phyloP scores from a whole-genome alignment of 2,888 invertebrate species.

The Diarsia brunnea region DNA sequence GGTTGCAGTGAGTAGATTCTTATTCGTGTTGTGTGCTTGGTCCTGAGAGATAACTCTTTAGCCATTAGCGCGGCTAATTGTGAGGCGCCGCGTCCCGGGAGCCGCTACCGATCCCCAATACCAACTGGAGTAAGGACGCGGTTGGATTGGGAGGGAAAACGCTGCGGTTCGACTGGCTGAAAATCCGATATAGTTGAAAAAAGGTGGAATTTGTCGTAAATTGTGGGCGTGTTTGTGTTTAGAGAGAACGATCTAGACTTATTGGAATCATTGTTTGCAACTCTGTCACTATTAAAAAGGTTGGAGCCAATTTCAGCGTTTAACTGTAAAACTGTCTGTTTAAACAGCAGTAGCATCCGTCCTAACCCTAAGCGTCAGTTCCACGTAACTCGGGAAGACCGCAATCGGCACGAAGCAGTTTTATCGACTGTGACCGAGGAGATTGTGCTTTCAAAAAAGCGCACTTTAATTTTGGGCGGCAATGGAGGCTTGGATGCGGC shows the following conservation, averaged over 20 bases:
- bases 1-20: constrained; percentile 55
- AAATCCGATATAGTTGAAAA: background rate
- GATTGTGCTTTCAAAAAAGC: constrained; percentile 88
- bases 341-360: constrained; percentile 29
- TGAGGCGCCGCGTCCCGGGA: constrained; percentile 69
- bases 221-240: background rate
- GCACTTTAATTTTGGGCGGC: constrained; percentile 87
- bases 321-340: background rate
- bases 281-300: background rate
- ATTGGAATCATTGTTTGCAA: background rate
- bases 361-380: constrained; percentile 65
- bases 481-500: constrained; percentile 76
- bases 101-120: constrained; percentile 65
- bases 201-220: too few relatives aligned
- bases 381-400: constrained; percentile 76
- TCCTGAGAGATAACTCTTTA: constrained; percentile 69
- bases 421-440: constrained; percentile 89
- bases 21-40: constrained; percentile 62
- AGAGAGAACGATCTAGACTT: background rate
- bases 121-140: constrained; percentile 52
- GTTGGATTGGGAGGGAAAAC: constrained; percentile 23
- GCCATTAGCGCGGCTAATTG: constrained; percentile 79
- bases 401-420: constrained; percentile 88
- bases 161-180: constrained; percentile 19
- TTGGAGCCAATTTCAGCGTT: background rate